Percentiles rank a stretch among this genome's conserved stretches.
These are phyloP conservation scores for Microcebus ravelobensis DNA, from an alignment of 2,113 vertebrate species.

Conservation along the genomic window DNA sequence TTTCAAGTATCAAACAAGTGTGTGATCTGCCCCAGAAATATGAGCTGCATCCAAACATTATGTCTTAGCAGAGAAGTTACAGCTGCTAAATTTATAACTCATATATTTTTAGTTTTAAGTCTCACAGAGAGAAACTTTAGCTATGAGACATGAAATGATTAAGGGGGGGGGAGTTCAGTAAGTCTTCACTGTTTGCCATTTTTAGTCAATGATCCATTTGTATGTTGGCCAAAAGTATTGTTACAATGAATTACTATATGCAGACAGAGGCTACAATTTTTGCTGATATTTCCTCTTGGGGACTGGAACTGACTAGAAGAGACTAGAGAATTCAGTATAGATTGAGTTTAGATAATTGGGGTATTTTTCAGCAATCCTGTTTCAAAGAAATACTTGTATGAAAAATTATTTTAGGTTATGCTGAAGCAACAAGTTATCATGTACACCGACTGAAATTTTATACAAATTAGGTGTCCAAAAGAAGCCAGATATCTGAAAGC, in stretches of 20 bases:
- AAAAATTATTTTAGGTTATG: constrained; percentile 28
- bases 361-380: constrained; percentile 33
- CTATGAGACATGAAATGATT: constrained; percentile 44
- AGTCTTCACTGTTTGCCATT: constrained; percentile 40
- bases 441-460: neutral
- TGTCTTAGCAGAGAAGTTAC: neutral
- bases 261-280: neutral
- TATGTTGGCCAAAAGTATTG: constrained; percentile 3
- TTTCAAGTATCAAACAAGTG: constrained; percentile 46
- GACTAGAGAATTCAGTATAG: neutral
- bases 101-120: constrained; percentile 56
- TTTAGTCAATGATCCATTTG: constrained; percentile 65
- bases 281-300: neutral
- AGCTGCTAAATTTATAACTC: constrained; percentile 24
- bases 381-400: constrained; percentile 11
- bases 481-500: neutral
- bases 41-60: neutral
- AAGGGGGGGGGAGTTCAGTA: neutral
- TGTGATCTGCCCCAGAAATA: neutral
- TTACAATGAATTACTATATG: constrained; percentile 41
- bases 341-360: neutral
- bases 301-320: too few species aligned
- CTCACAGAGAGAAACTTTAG: constrained; percentile 49
- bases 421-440: neutral
- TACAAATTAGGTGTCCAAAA: neutral